Evolutionary conservation across 1,140 invertebrate species (phyloP), one percentile per base, ranked within the genome.

Genomic region (Spodoptera frugiperda): DNA sequence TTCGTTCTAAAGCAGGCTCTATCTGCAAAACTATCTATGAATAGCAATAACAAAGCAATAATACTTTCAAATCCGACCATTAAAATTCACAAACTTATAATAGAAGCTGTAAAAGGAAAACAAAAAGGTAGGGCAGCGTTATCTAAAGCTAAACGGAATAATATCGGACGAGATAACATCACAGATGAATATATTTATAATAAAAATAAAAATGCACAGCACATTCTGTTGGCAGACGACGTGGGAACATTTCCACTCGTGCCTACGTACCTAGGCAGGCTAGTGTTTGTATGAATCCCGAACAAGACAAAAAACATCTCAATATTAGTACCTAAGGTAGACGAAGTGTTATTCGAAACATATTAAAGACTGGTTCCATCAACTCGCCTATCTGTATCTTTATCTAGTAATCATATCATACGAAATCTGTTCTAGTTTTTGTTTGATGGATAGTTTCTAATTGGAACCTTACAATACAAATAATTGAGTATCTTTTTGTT

Each of bases 131-230:
- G 1, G n/a, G 44, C 30, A 39, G n/a, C 19, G 63, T 67, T 67
- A 67, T 67, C 63, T 67, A 49, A 67, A 67, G 63, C 21, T 67
- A 67, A 67, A 48, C 63, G 63, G 63, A 67, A 67, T 67, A 67
- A 67, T 67, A 67, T 67, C 63, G 63, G 9, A 15, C n/a, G 12
- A 48, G 63, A 67, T 67, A 67, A 49, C 44, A 67, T 67, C 59
- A 17, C 63, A 12, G 63, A 67, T 67, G 39, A 48, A 2, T n/a
- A 12, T 67, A 25, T 44, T 48, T 67, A 21, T 48, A 67, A 67
- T 67, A 67, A 25, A 25, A 25, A 39, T 39, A 39, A 49, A 67
- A 67, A 67, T 48, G 63, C 44, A 17, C 17, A 12, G 17, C 44
- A 21, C 39, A 67, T 67, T 67, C 63, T 63, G 17, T 19, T 67